Base-by-base conservation (phyloP, 1,140 invertebrate species). In the Drosophila erecta region DNA sequence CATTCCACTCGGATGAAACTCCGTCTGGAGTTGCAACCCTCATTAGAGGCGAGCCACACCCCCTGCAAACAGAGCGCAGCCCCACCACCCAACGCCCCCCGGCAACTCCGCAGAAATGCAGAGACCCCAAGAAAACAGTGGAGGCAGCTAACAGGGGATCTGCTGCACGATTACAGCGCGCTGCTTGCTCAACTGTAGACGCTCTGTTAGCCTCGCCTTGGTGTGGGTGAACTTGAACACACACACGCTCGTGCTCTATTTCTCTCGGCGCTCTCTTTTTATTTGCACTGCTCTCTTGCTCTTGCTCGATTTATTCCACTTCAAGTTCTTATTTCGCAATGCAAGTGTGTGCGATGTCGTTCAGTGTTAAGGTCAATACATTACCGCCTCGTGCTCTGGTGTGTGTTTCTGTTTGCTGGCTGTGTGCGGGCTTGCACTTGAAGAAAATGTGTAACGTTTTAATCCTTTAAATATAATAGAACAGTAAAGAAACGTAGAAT, bases 321-420 rank as follows among this genome's bases (percentile, higher is more conserved):
- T 87, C 66, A 87, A 81, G 83, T 86, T 83, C 83, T 87, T 87
- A 49, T 64, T 56, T 57, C 47, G 71, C 55, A 57, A 64, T 44
- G 30, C 58, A 30, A 40, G 40, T 67, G 35, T 49, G 44, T 49
- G 60, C 67, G 53, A 35, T 65, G 46, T 49, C 57, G 74, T 87
- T 87, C 83, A 87, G 83, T 89, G 84, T 89, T 89, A 89, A 89
- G 84, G 84, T 89, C 84, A 89, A 89, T 89, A 79, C 64, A 83
- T 84, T 89, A 62, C 67, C 66, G 83, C 77, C 41, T 70, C 61
- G 30, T 76, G 50, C 47, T 17, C 37, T 24, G 17, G 24, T 50
- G 40, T 70, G 54, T 33, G 44, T n/a, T 64, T 46, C 15, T 50
- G 11, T 11, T 3, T 50, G 14, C 0, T 7, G 35, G n/a, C 22